These are phyloP conservation scores for Echeneis naucrates DNA, from an alignment of 2,797 vertebrate species.

Conservation along the genomic window DNA sequence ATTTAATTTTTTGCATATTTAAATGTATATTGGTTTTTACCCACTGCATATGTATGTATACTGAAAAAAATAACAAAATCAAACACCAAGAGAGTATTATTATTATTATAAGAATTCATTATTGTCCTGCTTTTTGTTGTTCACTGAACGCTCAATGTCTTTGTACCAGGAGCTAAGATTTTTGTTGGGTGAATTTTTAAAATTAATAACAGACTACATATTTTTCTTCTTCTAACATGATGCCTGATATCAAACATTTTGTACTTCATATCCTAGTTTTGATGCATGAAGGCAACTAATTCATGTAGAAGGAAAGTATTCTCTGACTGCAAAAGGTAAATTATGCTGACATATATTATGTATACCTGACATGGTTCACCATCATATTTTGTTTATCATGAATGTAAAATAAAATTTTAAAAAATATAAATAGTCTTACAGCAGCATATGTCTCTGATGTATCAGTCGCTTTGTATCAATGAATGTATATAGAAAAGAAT, in stretches of 20 bases:
- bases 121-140: neutral
- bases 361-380: neutral
- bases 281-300: neutral
- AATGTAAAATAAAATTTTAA: constrained; percentile 14
- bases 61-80: constrained; percentile 9
- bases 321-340: neutral
- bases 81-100: neutral
- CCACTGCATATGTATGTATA: neutral
- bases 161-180: neutral
- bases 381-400: neutral
- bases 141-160: constrained; percentile 12
- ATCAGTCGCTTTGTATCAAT: neutral
- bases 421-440: neutral
- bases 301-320: neutral
- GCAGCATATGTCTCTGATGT: neutral
- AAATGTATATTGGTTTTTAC: constrained; percentile 1
- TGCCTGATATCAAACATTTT: neutral
- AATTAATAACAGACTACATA: too few species aligned
- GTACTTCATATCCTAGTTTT: neutral
- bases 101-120: constrained; percentile 14
- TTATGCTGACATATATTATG: neutral
- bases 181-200: neutral
- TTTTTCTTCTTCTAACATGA: neutral
- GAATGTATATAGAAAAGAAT: neutral
- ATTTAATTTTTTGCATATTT: constrained; percentile 10